These are phyloP conservation scores for Pristionchus entomophagus DNA, from an alignment of 2,888 invertebrate species.

Conservation along the genomic window DNA sequence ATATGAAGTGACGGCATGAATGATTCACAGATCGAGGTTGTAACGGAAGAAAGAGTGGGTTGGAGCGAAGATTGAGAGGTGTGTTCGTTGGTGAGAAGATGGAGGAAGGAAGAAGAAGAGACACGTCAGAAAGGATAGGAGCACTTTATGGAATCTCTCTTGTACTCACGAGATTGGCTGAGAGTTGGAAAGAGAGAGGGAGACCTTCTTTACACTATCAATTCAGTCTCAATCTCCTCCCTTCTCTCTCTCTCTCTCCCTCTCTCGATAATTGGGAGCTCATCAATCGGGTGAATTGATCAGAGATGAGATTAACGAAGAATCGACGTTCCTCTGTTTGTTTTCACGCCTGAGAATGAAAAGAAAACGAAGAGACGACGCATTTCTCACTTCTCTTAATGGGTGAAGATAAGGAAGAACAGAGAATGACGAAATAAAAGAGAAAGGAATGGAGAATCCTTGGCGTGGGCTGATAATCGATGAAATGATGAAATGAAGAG, in stretches of 20 bases:
- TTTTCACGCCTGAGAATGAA: conserved; percentile 6
- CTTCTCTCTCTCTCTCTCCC: neutral
- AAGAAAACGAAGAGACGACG: conserved; percentile 17
- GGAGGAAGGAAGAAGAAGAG: neutral
- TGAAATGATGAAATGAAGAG: conserved; percentile 24
- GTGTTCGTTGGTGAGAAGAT: neutral
- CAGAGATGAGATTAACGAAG: conserved; percentile 3
- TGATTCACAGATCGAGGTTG: no score
- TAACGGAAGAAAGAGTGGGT: neutral
- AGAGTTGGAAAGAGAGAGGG: neutral
- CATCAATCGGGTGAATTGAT: conserved; percentile 23
- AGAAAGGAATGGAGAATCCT: neutral
- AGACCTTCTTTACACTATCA: conserved; percentile 36
- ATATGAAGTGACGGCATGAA: no score
- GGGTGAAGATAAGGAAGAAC: neutral
- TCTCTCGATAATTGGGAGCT: conserved; percentile 6
- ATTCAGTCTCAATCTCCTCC: conserved; percentile 13
- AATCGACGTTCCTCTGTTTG: neutral
- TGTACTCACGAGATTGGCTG: neutral
- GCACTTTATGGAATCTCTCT: neutral
- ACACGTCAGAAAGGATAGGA: neutral
- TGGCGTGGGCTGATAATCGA: conserved; percentile 31
- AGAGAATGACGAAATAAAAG: neutral
- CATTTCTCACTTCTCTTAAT: neutral
- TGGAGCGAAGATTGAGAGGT: neutral